Base-by-base conservation (phyloP, 1,140 invertebrate genomes). In the Diuraphis noxia region DNA sequence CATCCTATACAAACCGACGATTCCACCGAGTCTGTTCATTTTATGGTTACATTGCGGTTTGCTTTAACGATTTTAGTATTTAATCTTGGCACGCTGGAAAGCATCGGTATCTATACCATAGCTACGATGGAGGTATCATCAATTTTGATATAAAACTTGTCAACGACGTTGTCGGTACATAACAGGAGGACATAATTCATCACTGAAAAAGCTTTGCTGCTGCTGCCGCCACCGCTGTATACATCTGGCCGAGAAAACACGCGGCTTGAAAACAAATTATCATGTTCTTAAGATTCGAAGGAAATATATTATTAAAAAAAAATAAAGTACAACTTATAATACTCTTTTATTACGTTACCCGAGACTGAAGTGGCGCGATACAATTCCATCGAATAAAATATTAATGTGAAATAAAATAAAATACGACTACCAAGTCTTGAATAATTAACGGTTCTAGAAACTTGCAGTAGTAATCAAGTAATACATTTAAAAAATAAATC, bases 141-240 rank as follows among this genome's bases (percentile, higher is more conserved):
- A 91, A 91, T 91, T 91, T 91, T 91, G 89, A 91, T 91, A 91
- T 91, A 81, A 91, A 81, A 91, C 77, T 79, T 82, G 89, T 91
- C 89, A 91, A 91, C 89, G 89, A 49, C 77, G 43, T 82, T 91
- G 43, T 49, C 23, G 5, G 46, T 82, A 91, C 43, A 82, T 38
- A 90, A 46, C 38, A 21, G 41, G n/a, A 38, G 43, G 34, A 49
- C 88, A 81, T 91, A 91, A 91, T 91, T 91, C 89, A 91, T 91
- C 89, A 91, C 89, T 36, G 23, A 10, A 90, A 91, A 91, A 46
- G 88, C 40, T 49, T 30, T 46, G 34, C 63, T 19, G 9, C 40
- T 34, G 38, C n/a, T 25, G 52, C 40, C 19, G 25, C 38, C 9
- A 8, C 21, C 8, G 34, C 3, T 34, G 34, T 86, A 36, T 52